A percentile compares a stretch with the other conserved stretches of the same genome.
Conservation (phyloP, 2,888 invertebrate species). For the Epirrita christyi region DNA sequence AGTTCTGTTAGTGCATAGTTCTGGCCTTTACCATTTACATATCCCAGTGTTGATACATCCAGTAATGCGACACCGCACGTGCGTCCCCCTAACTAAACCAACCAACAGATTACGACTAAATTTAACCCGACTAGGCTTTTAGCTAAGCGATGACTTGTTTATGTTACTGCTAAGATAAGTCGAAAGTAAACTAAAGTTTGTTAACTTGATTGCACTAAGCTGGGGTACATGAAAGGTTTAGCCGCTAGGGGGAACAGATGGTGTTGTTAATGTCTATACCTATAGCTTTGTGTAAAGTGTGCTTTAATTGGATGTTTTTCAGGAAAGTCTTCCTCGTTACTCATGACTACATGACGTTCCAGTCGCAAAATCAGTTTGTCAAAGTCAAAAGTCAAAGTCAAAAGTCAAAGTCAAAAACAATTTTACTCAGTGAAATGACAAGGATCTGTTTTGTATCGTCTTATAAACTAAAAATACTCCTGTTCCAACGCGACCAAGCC, state of each 20-base stretch:
- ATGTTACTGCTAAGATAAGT: conserved; percentile 13
- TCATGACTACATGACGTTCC: no score
- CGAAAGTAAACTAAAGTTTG: conserved; percentile 11
- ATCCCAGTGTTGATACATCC: conserved; percentile 17
- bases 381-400: no score
- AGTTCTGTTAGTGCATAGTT: no score
- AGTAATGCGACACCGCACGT: conserved; percentile 34
- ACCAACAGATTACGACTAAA: conserved; percentile 40
- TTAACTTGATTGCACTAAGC: conserved; percentile 5
- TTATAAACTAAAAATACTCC: no score
- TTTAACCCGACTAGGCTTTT: conserved; percentile 46
- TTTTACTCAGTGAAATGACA: no score
- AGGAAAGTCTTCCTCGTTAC: no score
- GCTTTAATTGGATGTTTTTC: not conserved
- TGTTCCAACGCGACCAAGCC: no score
- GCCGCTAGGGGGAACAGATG: not conserved
- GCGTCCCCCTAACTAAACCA: conserved; percentile 25
- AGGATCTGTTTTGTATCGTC: no score
- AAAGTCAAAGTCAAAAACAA: no score
- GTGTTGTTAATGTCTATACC: not conserved
- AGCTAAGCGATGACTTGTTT: conserved; percentile 31
- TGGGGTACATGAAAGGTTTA: conserved; percentile 9
- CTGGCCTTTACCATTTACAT: conserved; percentile 12
- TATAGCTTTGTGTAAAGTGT: no score
- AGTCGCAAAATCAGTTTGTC: no score